These are phyloP conservation scores for Diceros bicornis DNA, from an alignment of 2,797 vertebrate species.

Conservation along the genomic window DNA sequence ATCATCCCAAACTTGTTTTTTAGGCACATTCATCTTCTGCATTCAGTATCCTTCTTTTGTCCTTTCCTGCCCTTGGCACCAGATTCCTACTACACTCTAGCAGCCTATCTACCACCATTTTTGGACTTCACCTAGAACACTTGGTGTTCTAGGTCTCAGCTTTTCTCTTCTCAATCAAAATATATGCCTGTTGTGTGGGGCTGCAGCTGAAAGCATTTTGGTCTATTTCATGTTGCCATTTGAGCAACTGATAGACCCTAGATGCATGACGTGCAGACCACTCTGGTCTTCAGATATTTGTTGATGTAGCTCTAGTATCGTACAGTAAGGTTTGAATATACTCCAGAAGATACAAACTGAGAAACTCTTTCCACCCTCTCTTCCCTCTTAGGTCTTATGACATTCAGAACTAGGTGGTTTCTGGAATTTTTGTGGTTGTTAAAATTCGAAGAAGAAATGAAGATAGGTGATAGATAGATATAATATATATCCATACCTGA, in stretches of 20 bases:
- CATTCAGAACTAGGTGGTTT: not conserved
- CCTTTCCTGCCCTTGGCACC: not conserved
- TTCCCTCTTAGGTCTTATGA: not conserved
- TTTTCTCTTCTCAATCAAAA: not conserved
- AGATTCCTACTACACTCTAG: not conserved
- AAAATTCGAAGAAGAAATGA: not conserved
- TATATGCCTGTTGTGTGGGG: rapidly evolving
- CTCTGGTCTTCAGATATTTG: not conserved
- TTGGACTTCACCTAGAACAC: not conserved
- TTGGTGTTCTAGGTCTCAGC: not conserved
- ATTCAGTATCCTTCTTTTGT: too few species aligned
- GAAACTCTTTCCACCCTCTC: not conserved
- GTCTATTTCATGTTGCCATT: not conserved
- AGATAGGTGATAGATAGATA: too few species aligned
- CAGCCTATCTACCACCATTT: not conserved
- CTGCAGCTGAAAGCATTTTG: not conserved
- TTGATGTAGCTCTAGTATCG: not conserved
- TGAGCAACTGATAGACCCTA: rapidly evolving
- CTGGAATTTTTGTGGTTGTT: not conserved
- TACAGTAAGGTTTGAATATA: rapidly evolving
- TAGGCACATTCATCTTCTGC: not conserved
- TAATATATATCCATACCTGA: too few species aligned
- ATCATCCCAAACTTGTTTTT: not conserved
- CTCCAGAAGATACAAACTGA: not conserved
- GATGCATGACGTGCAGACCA: rapidly evolving